These are phyloP conservation scores for Chelon auratus DNA, from an alignment of 2,797 vertebrate species.

Conservation along the genomic window DNA sequence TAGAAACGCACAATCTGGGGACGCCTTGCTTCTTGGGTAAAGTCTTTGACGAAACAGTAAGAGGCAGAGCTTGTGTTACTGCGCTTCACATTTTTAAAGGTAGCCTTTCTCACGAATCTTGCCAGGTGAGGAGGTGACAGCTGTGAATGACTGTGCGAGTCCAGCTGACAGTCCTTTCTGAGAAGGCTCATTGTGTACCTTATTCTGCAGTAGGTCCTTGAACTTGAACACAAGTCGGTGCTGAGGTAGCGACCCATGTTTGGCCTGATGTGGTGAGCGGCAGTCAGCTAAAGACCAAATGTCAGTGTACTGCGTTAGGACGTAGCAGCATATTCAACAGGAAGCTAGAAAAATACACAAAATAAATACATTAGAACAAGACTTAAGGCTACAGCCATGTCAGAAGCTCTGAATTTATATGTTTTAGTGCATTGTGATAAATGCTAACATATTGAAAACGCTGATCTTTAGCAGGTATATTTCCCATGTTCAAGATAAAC, in stretches of 20 bases:
- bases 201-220: conserved; percentile 65
- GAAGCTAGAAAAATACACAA: conserved; percentile 40
- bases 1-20: conserved; percentile 51
- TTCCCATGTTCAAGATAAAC: too few species aligned
- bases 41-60: conserved; percentile 1
- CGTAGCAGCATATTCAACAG: conserved; percentile 6
- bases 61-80: not conserved
- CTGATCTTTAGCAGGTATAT: too few species aligned
- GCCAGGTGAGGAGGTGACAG: conserved; percentile 24
- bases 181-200: conserved; percentile 66
- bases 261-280: conserved; percentile 16
- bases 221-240: conserved; percentile 48
- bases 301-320: conserved; percentile 13
- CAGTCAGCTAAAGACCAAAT: conserved; percentile 26
- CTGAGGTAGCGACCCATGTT: conserved; percentile 70
- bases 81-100: conserved; percentile 33
- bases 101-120: conserved; percentile 31
- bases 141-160: conserved; percentile 36
- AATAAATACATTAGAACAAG: conserved; percentile 19
- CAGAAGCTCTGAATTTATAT: too few species aligned
- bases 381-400: not conserved
- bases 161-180: conserved; percentile 46
- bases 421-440: too few species aligned
- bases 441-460: too few species aligned
- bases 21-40: conserved; percentile 34